Percentiles rank a stretch among this genome's conserved stretches.
phyloP scores from a whole-genome alignment of 1,140 invertebrate species.

The Musca domestica region DNA sequence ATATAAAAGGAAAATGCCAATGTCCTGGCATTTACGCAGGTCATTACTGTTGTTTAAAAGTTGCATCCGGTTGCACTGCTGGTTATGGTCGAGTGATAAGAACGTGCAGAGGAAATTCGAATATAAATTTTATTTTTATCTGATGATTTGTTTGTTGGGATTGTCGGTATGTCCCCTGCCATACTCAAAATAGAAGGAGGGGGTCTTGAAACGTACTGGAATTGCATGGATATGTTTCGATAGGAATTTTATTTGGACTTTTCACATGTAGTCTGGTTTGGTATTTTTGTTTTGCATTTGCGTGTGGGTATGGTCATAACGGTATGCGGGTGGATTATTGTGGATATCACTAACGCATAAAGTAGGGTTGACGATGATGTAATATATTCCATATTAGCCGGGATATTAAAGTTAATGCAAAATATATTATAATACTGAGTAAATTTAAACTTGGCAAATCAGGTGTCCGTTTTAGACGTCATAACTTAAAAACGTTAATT shows the following conservation, averaged over 20 bases:
- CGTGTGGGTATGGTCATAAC: neutral
- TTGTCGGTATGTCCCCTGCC: neutral
- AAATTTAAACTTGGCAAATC: too few relatives aligned
- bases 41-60: conserved; percentile 4
- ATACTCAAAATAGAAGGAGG: too few relatives aligned
- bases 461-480: too few relatives aligned
- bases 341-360: neutral
- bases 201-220: neutral
- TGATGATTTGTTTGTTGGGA: conserved; percentile 17
- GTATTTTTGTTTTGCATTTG: too few relatives aligned
- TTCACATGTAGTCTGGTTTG: too few relatives aligned
- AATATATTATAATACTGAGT: too few relatives aligned
- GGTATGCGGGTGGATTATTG: neutral
- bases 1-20: conserved; percentile 17
- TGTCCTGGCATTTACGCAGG: conserved; percentile 10
- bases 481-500: too few relatives aligned
- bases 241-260: too few relatives aligned
- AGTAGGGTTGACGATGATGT: too few relatives aligned
- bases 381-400: too few relatives aligned
- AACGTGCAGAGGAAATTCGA: conserved; percentile 23
- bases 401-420: too few relatives aligned
- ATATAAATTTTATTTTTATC: conserved; percentile 26
- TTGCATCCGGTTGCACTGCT: conserved; percentile 28
- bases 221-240: too few relatives aligned
- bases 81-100: conserved; percentile 31